Base-by-base conservation (phyloP, 2,113 vertebrate species). In the Pyrgilauda ruficollis region DNA sequence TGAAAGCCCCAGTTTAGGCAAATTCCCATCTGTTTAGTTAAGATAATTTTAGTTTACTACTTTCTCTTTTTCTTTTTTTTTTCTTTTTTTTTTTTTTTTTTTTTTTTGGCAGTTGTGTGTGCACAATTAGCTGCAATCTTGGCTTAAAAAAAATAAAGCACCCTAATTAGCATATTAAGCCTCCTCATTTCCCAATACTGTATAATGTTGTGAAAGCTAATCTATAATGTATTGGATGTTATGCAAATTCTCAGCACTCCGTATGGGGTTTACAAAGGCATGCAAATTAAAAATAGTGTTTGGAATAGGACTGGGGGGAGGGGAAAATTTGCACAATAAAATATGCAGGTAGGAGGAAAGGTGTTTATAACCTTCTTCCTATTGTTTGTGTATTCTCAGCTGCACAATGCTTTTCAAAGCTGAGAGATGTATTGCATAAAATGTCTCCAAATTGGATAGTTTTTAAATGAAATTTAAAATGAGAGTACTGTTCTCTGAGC, bases 151-250 rank as follows among this genome's bases (percentile, higher is more conserved):
- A 94, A 93, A 93, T 67, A 84, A 90, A 93, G 56, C 68, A 72
- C 61, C 86, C 95, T 96, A 94, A 95, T 96, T 96, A 95, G 92
- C 96, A 95, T 96, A 91, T 94, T 96, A 96, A 96, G 84, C 93
- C 78, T 94, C 59, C 91, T 96, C 93, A 91, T 96, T 95, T 95
- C 95, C 93, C 96, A 94, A 73, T 96, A 94, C 94, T 95, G 81
- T 95, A 94, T 96, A 75, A 93, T 90, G 90, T 96, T 96, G 90
- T 91, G 93, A 95, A 96, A 95, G 96, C 94, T 96, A 96, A 96
- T 96, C 96, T 97, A 89, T 96, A 94, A 96, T 91, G 91, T 96
- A 95, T 90, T 95, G 96, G 89, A 90, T 93, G 93, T 84, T 94
- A 94, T 95, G 95, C 96, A 97, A 93, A 95, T 96, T 91, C 81